These are phyloP conservation scores for Prietella phreatophila DNA, from an alignment of 2,113 vertebrate species.

Conservation along the genomic window DNA sequence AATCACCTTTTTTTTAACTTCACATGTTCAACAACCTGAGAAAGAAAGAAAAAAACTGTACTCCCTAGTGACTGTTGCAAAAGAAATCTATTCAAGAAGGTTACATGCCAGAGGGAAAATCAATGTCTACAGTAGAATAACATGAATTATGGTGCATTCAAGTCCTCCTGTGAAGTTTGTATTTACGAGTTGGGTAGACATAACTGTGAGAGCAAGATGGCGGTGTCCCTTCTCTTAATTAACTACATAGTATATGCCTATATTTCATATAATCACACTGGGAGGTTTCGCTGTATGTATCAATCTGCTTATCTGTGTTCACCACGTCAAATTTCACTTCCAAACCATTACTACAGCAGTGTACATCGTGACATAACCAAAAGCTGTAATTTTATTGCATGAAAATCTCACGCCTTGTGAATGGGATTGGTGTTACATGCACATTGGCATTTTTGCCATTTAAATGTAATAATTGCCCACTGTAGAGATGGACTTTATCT, in stretches of 20 bases:
- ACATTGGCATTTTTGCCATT: too few relatives aligned
- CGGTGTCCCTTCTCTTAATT: too few relatives aligned
- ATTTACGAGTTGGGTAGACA: too few relatives aligned
- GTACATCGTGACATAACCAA: not conserved
- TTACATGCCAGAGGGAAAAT: not conserved
- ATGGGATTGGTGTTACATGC: too few relatives aligned
- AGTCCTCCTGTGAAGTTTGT: too few relatives aligned
- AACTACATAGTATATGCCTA: not conserved
- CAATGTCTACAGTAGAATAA: not conserved
- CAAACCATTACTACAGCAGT: not conserved
- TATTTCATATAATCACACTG: not conserved
- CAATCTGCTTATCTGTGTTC: not conserved
- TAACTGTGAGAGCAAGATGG: too few relatives aligned
- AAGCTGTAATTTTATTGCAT: too few relatives aligned
- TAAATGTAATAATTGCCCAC: too few relatives aligned
- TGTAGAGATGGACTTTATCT: too few relatives aligned
- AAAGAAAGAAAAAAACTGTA: not conserved
- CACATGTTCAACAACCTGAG: not conserved
- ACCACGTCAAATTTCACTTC: too few relatives aligned
- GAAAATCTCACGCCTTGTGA: too few relatives aligned
- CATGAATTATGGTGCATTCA: not conserved
- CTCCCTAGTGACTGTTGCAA: not conserved
- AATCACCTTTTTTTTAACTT: not conserved
- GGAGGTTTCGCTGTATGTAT: not conserved
- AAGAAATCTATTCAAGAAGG: too few relatives aligned